Percentiles rank a stretch among this genome's conserved stretches.
phyloP scores from a whole-genome alignment of 2,797 vertebrate species.

The Erpetoichthys calabaricus region DNA sequence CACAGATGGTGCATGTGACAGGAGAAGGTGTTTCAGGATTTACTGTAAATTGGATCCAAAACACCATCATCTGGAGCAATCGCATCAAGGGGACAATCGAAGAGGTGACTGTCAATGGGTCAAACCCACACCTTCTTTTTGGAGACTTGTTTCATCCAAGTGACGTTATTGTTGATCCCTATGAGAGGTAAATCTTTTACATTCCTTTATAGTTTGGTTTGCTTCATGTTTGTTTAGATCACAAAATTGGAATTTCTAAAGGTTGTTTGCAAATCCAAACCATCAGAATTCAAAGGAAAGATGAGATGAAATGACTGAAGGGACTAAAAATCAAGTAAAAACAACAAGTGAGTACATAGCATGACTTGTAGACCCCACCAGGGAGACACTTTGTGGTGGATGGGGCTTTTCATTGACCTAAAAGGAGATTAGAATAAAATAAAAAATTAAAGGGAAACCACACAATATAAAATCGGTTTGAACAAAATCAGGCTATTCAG shows the following conservation, averaged over 20 bases:
- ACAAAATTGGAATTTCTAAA: slow-evolving; percentile 1
- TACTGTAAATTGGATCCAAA: slow-evolving; percentile 76
- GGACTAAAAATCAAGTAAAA: too few species aligned
- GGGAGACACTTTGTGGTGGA: too few species aligned
- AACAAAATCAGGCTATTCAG: too few species aligned
- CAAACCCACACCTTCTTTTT: slow-evolving; percentile 51
- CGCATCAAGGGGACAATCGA: slow-evolving; percentile 64
- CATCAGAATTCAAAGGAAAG: too few species aligned
- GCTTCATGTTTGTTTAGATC: neutral
- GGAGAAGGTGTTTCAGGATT: slow-evolving; percentile 70
- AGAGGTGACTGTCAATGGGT: slow-evolving; percentile 56
- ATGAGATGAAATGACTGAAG: too few species aligned
- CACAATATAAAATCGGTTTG: too few species aligned
- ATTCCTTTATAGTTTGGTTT: neutral
- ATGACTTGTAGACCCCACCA: too few species aligned
- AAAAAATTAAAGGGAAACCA: too few species aligned
- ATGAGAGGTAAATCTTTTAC: slow-evolving; percentile 53
- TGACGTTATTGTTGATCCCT: slow-evolving; percentile 59
- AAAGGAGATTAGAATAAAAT: too few species aligned
- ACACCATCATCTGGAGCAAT: slow-evolving; percentile 64
- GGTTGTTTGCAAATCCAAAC: neutral
- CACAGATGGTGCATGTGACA: slow-evolving; percentile 59
- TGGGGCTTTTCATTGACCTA: too few species aligned
- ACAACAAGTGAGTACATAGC: too few species aligned
- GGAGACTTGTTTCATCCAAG: slow-evolving; percentile 51